phyloP scores from a whole-genome alignment of 2,113 vertebrate genomes.

The Mormyrus iriodes region DNA sequence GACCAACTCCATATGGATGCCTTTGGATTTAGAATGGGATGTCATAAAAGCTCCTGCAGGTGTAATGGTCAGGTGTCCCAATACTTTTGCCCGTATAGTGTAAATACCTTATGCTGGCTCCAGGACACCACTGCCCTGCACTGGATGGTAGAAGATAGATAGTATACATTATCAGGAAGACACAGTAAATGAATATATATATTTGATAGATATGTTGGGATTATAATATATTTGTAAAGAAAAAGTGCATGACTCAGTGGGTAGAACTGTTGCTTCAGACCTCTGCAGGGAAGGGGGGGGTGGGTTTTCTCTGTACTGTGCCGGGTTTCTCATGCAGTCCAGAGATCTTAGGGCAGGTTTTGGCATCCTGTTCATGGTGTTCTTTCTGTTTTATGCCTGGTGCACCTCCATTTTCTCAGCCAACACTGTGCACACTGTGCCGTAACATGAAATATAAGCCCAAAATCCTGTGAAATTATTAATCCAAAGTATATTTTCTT shows the following conservation, averaged over 20 bases:
- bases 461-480: not conserved
- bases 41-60: not conserved
- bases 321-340: not conserved
- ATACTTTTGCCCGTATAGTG: not conserved
- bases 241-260: not conserved
- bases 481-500: not conserved
- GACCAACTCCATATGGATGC: too few species aligned
- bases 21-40: not conserved
- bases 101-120: not conserved
- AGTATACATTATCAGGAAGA: not conserved
- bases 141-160: not conserved
- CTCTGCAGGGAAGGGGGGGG: not conserved
- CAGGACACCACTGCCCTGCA: not conserved
- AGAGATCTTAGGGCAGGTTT: not conserved
- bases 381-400: not conserved
- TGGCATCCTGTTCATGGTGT: not conserved
- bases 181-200: not conserved
- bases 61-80: not conserved
- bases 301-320: not conserved
- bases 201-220: not conserved
- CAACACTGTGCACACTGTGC: not conserved
- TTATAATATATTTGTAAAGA: not conserved
- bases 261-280: not conserved
- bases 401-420: not conserved
- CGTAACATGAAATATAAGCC: not conserved